Conservation (phyloP, 2,888 invertebrate genomes). For the Drosophila stalkeri region DNA sequence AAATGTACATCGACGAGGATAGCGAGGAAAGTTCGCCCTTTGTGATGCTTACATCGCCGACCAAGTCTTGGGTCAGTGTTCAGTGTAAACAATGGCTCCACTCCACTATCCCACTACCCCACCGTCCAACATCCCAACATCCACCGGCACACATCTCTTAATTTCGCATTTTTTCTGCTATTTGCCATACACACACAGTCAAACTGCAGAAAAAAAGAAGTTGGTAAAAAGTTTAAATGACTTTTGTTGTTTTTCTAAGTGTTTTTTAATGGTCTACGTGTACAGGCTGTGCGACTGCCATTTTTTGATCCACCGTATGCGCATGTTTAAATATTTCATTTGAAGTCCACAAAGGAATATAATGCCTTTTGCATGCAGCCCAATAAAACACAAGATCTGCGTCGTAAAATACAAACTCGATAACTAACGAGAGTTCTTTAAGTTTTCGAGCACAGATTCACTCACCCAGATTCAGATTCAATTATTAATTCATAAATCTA, state of each 20-base stretch:
- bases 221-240: conserved; percentile 80
- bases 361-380: background rate
- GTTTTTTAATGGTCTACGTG: conserved; percentile 80
- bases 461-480: background rate
- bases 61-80: conserved; percentile 87
- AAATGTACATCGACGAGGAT: conserved; percentile 87
- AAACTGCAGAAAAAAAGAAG: conserved; percentile 47
- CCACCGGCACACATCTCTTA: conserved; percentile 65
- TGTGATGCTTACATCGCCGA: conserved; percentile 89
- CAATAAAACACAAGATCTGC: background rate
- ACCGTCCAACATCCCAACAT: conserved; percentile 1
- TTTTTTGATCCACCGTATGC: conserved; percentile 52
- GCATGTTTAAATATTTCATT: conserved; percentile 54
- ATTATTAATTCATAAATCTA: background rate
- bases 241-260: conserved; percentile 81
- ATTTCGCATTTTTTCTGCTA: conserved; percentile 67
- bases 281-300: conserved; percentile 49
- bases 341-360: conserved; percentile 19
- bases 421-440: background rate
- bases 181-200: conserved; percentile 46
- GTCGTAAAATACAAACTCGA: background rate
- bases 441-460: background rate
- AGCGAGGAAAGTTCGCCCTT: conserved; percentile 89
- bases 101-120: background rate
- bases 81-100: conserved; percentile 76